Base-by-base conservation (phyloP, 2,888 invertebrate genomes). In the Ctena decussata region DNA sequence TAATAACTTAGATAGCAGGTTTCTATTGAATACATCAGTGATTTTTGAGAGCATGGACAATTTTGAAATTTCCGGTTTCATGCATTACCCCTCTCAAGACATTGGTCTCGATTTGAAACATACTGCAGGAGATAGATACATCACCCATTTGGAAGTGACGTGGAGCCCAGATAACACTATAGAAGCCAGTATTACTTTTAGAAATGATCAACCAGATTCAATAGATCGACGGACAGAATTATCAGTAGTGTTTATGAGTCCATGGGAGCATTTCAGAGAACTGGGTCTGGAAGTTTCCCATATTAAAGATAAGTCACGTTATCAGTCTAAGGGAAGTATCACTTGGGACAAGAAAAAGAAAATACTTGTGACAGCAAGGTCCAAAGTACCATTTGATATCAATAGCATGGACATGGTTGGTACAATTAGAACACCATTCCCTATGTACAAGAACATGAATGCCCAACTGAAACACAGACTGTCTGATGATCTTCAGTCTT, bases 161-260 rank as follows among this genome's bases (percentile, higher is more conserved):
- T 94, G 93, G 93, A 89, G 82, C 24, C 85, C 87, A 18, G 77
- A 87, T 27, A 90, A 91, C 37, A 69, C 80, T 35, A 74, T 90
- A 8, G 86, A 89, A 57, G 37, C 84, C 0, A 80, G 81, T 21
- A 82, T 89, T 12, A 86, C 86, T 21, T 89, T 89, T 72, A 71
- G 89, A 72, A 77, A 89, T 82, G 89, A 89, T 35, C 30, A 39
- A 24, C 70, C 76, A 37, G 75, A 84, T 72, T 71, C 35, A 30
- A 72, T 44, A 0, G 53, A 87, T 44, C 65, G 65, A 12, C 70
- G 88, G 72, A 85, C 84, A 18, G 87, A 91, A 76, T 81, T 86
- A 21, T 74, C 77, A 30, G 75, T 90, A 11, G 78, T 75, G 35
- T 82, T 93, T 75, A 70, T 69, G 49, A 92, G 93, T 57, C 92